Evolutionary conservation across 2,113 vertebrate genomes (phyloP), one percentile per base, ranked within the genome.

Genomic region (Perca schrenkii): DNA sequence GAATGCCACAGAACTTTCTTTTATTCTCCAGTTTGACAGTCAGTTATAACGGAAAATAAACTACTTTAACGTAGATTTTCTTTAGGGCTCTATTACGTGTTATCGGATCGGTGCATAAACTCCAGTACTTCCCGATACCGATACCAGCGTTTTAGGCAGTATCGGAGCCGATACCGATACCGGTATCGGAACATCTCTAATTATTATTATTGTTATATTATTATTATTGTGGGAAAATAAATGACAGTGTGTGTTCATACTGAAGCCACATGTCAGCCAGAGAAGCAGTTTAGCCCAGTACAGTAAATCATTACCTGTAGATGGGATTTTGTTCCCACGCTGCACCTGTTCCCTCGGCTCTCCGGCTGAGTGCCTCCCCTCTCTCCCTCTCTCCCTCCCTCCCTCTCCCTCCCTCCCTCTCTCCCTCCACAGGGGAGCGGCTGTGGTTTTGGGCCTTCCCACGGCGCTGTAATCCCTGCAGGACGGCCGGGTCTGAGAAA

Each of bases 401-500:
- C n/a, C n/a, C n/a, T n/a, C n/a, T n/a, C n/a, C 11, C 17, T 64
- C 80, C 77, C 28, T 28, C 28, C 28, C 28, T 25, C 6, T 46
- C 64, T 2, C 68, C 11, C 17, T 64, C 83, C 77, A 1, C 79
- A 46, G 2, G 82, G 72, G 91, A 80, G 6, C 11, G 1, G 63
- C 71, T 62, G 77, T 77, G 86, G 60, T 64, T 77, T 12, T 21
- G 71, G 76, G 76, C 67, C 61, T 0, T 53, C 25, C 50, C 66
- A 46, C 4, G 47, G 34, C 16, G 50, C 28, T 53, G 15, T 53
- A 72, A 78, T 76, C 73, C 85, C 87, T 69, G n/a, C 60, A 79
- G 80, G 77, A 15, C 52, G 14, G 11, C 36, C 8, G 80, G 68
- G 67, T 77, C 85, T 92, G 90, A 92, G 90, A 92, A 92, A 66